These are phyloP conservation scores for Elegia similella DNA, from an alignment of 2,888 invertebrate species.

Conservation along the genomic window DNA sequence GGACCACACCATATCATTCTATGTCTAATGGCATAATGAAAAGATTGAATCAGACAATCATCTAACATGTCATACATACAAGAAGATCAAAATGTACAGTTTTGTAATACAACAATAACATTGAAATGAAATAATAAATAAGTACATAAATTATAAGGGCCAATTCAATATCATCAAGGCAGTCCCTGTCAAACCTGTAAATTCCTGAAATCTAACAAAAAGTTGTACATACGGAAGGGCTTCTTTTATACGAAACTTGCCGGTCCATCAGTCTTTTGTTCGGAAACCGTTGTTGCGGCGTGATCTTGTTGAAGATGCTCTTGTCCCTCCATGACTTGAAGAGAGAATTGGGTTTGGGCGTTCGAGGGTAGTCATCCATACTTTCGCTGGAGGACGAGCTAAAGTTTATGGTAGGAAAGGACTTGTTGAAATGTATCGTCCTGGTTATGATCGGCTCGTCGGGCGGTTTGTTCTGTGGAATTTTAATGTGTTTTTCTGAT, in stretches of 20 bases:
- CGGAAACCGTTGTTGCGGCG: background rate
- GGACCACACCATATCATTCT: no score
- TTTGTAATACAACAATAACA: no score
- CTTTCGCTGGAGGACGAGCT: conserved; percentile 20
- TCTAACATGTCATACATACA: no score
- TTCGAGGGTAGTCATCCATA: conserved; percentile 15
- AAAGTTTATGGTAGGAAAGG: background rate
- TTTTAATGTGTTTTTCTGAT: background rate
- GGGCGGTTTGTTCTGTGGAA: conserved; percentile 28
- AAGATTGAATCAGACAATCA: background rate
- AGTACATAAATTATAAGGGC: no score
- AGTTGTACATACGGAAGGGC: conserved; percentile 40
- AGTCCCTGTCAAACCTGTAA: background rate
- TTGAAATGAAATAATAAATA: no score
- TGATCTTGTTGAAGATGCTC: conserved; percentile 1
- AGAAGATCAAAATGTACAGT: no score
- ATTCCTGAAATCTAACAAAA: background rate
- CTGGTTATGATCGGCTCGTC: conserved; percentile 35
- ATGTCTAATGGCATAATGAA: no score
- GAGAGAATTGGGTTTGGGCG: conserved; percentile 1
- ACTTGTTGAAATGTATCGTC: conserved; percentile 33
- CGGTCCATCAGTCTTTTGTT: conserved; percentile 22
- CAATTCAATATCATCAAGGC: no score
- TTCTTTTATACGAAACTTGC: conserved; percentile 28
- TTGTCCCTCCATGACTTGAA: conserved; percentile 19